A percentile compares a stretch with the other conserved stretches of the same genome.
These are phyloP conservation scores for Cataglyphis albicans DNA, from an alignment of 2,888 invertebrate species.

Conservation along the genomic window DNA sequence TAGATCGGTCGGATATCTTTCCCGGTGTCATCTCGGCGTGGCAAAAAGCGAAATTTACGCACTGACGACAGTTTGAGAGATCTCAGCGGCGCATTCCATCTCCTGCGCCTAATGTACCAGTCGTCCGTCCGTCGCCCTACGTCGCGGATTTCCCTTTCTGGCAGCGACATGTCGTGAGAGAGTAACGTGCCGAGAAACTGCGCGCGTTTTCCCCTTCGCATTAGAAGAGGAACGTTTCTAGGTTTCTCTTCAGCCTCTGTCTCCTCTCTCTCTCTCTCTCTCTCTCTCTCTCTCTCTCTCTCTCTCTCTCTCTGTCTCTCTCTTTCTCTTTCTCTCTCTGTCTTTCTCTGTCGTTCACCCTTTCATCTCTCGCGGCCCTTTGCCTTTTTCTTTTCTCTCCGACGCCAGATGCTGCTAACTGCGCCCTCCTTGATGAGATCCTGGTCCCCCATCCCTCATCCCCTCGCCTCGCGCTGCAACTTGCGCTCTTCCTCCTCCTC, in stretches of 20 bases:
- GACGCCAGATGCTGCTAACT: constrained; percentile 81
- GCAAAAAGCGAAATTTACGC: constrained; percentile 70
- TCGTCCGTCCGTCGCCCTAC: constrained; percentile 38
- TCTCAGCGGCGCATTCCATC: constrained; percentile 71
- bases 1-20: constrained; percentile 14
- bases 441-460: constrained; percentile 35
- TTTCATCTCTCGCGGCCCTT: constrained; percentile 34
- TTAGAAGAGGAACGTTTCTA: constrained; percentile 66
- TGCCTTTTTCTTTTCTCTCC: constrained; percentile 57
- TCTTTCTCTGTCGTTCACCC: constrained; percentile 10
- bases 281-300: background rate
- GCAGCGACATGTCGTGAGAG: constrained; percentile 53
- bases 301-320: background rate
- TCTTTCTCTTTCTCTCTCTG: background rate
- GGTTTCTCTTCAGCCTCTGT: constrained; percentile 51
- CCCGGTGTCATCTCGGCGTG: constrained; percentile 23
- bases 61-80: constrained; percentile 83
- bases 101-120: constrained; percentile 78
- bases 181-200: constrained; percentile 62
- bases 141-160: constrained; percentile 59
- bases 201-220: constrained; percentile 61
- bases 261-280: background rate
- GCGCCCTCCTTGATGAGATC: constrained; percentile 73
- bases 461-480: constrained; percentile 28
- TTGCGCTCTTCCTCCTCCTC: constrained; percentile 35